Conservation (phyloP, 2,888 invertebrate species). For the Anagyrus pseudococci region DNA sequence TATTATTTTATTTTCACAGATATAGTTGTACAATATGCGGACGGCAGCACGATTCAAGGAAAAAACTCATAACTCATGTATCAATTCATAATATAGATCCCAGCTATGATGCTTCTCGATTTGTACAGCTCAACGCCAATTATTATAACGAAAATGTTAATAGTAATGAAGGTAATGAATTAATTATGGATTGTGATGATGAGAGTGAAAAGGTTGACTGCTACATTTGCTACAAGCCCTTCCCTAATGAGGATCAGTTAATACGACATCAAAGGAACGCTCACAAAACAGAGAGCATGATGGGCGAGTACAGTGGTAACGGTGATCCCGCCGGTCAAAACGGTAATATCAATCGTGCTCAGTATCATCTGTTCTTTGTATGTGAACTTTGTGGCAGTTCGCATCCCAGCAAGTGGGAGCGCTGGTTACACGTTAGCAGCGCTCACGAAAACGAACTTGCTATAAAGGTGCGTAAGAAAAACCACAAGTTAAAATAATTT, state of each 20-base stretch:
- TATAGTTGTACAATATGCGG: conserved; percentile 65
- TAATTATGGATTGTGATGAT: conserved; percentile 53
- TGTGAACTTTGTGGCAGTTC: conserved; percentile 64
- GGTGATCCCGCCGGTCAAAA: conserved; percentile 40
- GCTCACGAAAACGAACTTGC: conserved; percentile 58
- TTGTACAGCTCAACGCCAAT: conserved; percentile 61
- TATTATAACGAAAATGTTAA: conserved; percentile 54
- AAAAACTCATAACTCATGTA: conserved; percentile 65
- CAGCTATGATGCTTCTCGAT: conserved; percentile 63
- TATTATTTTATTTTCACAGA: conserved; percentile 37
- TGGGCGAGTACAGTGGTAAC: conserved; percentile 42
- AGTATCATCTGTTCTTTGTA: conserved; percentile 60
- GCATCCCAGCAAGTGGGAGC: conserved; percentile 63
- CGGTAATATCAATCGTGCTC: conserved; percentile 54
- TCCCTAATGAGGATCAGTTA: conserved; percentile 62
- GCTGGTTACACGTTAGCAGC: conserved; percentile 63
- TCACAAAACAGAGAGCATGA: conserved; percentile 53
- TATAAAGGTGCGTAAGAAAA: conserved; percentile 55
- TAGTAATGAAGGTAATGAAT: conserved; percentile 51
- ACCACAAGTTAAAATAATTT: too few species aligned
- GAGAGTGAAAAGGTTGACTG: conserved; percentile 58
- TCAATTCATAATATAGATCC: conserved; percentile 65
- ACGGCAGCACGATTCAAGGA: conserved; percentile 66
- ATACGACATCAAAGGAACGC: conserved; percentile 62
- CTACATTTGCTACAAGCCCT: conserved; percentile 62